phyloP scores from a whole-genome alignment of 2,888 invertebrate genomes.

The Alloscopus bannaensis region DNA sequence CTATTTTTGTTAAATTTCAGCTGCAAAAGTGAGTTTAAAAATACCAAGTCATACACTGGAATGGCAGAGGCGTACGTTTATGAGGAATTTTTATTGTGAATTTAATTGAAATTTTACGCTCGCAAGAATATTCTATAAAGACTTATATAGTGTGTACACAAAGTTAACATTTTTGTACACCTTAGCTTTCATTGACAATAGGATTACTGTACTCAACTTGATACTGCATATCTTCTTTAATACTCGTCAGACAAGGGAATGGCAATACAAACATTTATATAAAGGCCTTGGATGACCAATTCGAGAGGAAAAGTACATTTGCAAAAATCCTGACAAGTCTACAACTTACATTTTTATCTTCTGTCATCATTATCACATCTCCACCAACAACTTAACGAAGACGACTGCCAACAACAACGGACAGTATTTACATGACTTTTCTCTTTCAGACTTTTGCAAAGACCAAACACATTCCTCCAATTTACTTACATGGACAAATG shows the following conservation, averaged over 20 bases:
- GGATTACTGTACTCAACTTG: background rate
- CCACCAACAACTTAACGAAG: slow-evolving; percentile 5
- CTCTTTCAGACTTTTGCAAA: background rate
- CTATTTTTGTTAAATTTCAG: background rate
- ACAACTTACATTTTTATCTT: background rate
- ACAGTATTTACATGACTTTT: background rate
- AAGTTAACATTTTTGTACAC: too few species aligned
- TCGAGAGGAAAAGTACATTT: background rate
- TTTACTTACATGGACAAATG: too few species aligned
- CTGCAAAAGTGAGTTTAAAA: background rate
- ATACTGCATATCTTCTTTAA: background rate
- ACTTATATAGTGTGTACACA: too few species aligned
- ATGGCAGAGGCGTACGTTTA: background rate
- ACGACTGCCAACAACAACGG: too few species aligned
- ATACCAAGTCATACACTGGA: background rate
- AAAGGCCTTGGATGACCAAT: background rate
- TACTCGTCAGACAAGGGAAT: background rate
- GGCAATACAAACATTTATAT: background rate
- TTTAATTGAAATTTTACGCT: background rate
- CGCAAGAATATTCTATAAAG: too few species aligned
- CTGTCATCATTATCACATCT: slow-evolving; percentile 4
- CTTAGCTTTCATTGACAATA: background rate
- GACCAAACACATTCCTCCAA: too few species aligned
- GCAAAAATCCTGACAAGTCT: background rate
- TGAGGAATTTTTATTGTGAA: background rate